phyloP scores from a whole-genome alignment of 2,113 vertebrate genomes.

The Cyprichromis sp. region DNA sequence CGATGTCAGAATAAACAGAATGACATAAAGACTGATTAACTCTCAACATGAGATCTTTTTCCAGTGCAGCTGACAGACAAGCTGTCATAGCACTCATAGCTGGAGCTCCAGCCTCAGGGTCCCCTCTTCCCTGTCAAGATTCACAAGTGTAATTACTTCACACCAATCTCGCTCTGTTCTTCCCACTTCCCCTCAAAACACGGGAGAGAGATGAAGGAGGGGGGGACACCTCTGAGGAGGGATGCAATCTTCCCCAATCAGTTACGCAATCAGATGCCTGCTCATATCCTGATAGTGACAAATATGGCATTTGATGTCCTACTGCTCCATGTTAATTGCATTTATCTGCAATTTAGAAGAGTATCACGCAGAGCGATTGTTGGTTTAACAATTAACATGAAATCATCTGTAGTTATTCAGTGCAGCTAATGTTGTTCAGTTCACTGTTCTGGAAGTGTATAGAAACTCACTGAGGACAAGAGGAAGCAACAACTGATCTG shows the following conservation, averaged over 20 bases:
- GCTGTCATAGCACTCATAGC: not conserved
- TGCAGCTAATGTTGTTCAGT: not conserved
- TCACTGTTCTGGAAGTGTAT: not conserved
- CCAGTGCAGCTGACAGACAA: not conserved
- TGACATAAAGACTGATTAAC: not conserved
- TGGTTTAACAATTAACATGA: constrained; percentile 51
- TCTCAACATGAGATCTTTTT: not conserved
- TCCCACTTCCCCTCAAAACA: not conserved
- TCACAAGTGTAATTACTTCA: not conserved
- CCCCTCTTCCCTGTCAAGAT: not conserved
- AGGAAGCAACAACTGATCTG: not conserved
- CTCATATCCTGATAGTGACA: constrained; percentile 65
- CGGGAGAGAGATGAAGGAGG: not conserved
- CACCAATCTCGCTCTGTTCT: not conserved
- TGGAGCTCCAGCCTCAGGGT: not conserved
- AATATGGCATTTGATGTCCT: constrained; percentile 70
- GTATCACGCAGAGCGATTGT: constrained; percentile 40
- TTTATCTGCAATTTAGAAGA: constrained; percentile 53
- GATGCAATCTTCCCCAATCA: constrained; percentile 56
- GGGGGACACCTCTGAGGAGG: not conserved
- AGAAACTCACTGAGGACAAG: not conserved
- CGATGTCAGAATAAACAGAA: not conserved
- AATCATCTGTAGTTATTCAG: constrained; percentile 1
- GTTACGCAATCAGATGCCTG: constrained; percentile 57
- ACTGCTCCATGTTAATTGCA: constrained; percentile 68